phyloP scores from a whole-genome alignment of 1,140 invertebrate species.

The Drosophila arawakana region DNA sequence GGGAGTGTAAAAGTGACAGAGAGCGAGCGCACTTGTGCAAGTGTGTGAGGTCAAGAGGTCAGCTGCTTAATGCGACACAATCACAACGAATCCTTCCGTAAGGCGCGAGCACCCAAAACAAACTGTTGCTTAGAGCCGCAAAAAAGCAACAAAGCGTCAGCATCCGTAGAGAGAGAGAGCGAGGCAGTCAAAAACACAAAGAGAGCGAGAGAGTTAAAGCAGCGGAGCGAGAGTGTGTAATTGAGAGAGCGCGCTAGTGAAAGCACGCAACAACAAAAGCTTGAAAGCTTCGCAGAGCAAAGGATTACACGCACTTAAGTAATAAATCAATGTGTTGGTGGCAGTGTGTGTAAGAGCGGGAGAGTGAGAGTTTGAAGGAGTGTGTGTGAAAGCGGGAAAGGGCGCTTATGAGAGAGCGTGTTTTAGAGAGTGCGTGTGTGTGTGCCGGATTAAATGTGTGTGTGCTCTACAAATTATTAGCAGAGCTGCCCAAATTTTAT shows the following conservation, averaged over 20 bases:
- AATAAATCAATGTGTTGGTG: conserved; percentile 66
- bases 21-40: conserved; percentile 10
- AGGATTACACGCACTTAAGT: conserved; percentile 68
- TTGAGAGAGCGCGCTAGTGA: conserved; percentile 10
- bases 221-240: neutral
- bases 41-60: conserved; percentile 15
- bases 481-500: too few species aligned
- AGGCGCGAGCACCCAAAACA: conserved; percentile 67
- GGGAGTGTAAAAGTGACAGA: conserved; percentile 9
- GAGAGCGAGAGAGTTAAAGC: neutral
- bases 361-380: too few species aligned
- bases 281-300: conserved; percentile 63
- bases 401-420: too few species aligned
- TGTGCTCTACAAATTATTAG: neutral
- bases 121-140: conserved; percentile 67
- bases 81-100: conserved; percentile 60
- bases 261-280: conserved; percentile 35
- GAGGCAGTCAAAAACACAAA: conserved; percentile 2
- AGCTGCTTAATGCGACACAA: conserved; percentile 17
- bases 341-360: too few species aligned
- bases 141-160: conserved; percentile 38
- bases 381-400: too few species aligned
- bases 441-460: conserved; percentile 6
- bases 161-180: conserved; percentile 20
- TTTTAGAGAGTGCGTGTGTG: neutral